A percentile compares a stretch with the other conserved stretches of the same genome.
phyloP scores from a whole-genome alignment of 2,113 vertebrate genomes.

The Spilogale gracilis region DNA sequence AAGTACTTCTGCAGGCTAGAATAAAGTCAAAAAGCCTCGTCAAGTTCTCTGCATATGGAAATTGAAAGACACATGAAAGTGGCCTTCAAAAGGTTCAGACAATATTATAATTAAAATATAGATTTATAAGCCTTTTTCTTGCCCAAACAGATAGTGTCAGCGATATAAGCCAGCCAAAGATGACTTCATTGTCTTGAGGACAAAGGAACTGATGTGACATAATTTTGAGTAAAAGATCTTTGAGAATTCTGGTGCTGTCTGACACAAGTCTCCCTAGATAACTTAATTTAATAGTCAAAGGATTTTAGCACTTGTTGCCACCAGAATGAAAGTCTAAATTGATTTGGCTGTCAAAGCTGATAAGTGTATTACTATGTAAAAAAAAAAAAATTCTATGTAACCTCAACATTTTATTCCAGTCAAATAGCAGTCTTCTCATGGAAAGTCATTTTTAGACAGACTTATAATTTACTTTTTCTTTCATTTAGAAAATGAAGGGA shows the following conservation, averaged over 20 bases:
- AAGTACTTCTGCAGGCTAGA: not conserved
- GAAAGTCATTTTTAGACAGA: slow-evolving; percentile 44
- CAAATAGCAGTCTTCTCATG: slow-evolving; percentile 19
- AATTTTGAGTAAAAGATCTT: slow-evolving; percentile 64
- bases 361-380: slow-evolving; percentile 48
- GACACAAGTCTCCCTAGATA: slow-evolving; percentile 46
- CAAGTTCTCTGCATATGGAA: slow-evolving; percentile 18
- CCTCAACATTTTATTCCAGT: slow-evolving; percentile 55
- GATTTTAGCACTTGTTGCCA: slow-evolving; percentile 56
- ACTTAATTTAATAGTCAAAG: slow-evolving; percentile 59
- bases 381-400: slow-evolving; percentile 41
- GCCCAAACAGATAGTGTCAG: slow-evolving; percentile 11
- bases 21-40: not conserved
- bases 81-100: not conserved
- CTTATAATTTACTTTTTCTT: slow-evolving; percentile 59
- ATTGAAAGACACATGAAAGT: not conserved
- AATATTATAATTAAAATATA: slow-evolving; percentile 27
- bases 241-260: slow-evolving; percentile 38
- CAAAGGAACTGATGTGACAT: slow-evolving; percentile 55
- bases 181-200: slow-evolving; percentile 68
- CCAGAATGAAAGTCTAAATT: slow-evolving; percentile 53
- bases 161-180: slow-evolving; percentile 60
- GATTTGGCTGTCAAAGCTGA: slow-evolving; percentile 61
- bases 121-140: slow-evolving; percentile 51
- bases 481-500: slow-evolving; percentile 47